A percentile compares a stretch with the other conserved stretches of the same genome.
phyloP scores from a whole-genome alignment of 2,797 vertebrate genomes.

The Manis javanica region DNA sequence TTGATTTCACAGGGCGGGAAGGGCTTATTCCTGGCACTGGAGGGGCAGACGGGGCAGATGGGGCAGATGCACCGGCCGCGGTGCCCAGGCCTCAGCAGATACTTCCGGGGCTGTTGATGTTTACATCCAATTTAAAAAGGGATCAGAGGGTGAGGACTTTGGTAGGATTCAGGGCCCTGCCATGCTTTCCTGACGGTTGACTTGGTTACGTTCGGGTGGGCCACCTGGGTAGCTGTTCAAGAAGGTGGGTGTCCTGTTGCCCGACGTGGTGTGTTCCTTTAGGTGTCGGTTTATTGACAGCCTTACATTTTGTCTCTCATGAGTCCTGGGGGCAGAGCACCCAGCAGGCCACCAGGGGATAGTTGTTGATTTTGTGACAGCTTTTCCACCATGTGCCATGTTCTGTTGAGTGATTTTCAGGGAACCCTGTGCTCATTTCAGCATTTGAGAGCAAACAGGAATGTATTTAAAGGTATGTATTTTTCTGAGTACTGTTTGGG shows the following conservation, averaged over 20 bases:
- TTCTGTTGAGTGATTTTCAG: neutral
- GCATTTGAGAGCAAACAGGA: neutral
- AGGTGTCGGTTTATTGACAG: slow-evolving; percentile 16
- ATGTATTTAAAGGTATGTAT: neutral
- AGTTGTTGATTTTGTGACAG: neutral
- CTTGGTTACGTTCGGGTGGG: neutral
- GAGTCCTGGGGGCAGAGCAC: neutral
- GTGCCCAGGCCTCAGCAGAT: neutral
- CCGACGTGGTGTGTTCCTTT: neutral
- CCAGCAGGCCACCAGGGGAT: neutral
- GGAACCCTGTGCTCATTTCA: neutral
- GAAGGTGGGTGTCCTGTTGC: neutral
- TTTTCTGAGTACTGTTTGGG: neutral
- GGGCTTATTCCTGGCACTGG: neutral
- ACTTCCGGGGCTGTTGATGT: neutral
- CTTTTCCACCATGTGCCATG: neutral
- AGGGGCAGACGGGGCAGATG: neutral
- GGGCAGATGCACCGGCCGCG: no score
- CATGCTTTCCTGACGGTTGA: neutral
- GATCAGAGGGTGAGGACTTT: neutral
- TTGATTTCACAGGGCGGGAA: neutral
- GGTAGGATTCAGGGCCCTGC: neutral
- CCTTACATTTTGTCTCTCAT: slow-evolving; percentile 5
- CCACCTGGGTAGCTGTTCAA: neutral
- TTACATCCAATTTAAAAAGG: neutral